Percentiles rank a stretch among this genome's conserved stretches.
Conservation (phyloP, 2,797 vertebrate species). For the Novumbra hubbsi region DNA sequence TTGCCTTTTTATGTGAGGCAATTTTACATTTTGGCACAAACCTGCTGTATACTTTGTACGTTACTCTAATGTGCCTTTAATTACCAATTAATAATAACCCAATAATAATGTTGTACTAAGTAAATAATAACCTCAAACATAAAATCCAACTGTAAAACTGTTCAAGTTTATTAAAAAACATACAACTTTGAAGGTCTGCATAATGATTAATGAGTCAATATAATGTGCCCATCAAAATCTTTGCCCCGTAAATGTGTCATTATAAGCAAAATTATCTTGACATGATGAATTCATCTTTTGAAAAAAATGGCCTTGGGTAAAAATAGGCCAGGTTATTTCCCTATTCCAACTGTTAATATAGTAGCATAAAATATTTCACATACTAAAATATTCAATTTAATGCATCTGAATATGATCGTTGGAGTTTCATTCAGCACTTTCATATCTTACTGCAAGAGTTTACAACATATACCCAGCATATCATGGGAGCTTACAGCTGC, state of each 20-base stretch:
- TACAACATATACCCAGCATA: neutral
- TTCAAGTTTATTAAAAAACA: constrained; percentile 4
- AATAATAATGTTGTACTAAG: constrained; percentile 31
- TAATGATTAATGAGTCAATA: constrained; percentile 16
- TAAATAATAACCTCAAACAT: constrained; percentile 6
- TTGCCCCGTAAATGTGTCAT: constrained; percentile 1
- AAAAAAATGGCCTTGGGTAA: neutral
- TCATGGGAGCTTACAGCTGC: constrained; percentile 14
- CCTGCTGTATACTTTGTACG: neutral
- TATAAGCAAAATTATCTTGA: neutral
- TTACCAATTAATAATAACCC: neutral
- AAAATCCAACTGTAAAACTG: constrained; percentile 2
- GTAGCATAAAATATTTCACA: constrained; percentile 9
- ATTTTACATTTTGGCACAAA: neutral
- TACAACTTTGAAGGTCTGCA: neutral
- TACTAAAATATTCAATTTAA: neutral
- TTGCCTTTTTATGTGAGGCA: neutral
- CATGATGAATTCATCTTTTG: neutral
- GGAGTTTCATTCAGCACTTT: neutral
- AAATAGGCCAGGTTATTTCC: neutral
- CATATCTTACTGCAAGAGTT: neutral
- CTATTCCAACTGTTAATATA: neutral
- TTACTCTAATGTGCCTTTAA: constrained; percentile 2
- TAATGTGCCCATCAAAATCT: constrained; percentile 20
- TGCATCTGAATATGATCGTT: neutral